Percentiles rank a stretch among this genome's conserved stretches.
phyloP scores from a whole-genome alignment of 2,888 invertebrate genomes.

The Himalopsyche kuldschensis region DNA sequence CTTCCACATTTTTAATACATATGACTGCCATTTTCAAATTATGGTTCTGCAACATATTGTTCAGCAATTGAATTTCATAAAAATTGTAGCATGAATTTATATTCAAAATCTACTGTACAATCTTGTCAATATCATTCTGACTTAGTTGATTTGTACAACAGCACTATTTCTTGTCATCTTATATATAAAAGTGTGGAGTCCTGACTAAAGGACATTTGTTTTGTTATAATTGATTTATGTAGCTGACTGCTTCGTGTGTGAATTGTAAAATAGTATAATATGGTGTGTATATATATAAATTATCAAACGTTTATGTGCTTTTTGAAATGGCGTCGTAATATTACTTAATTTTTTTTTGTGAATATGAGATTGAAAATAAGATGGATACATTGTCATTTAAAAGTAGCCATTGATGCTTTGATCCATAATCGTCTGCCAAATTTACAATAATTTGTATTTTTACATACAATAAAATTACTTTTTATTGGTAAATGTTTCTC shows the following conservation, averaged over 20 bases:
- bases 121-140: too few species aligned
- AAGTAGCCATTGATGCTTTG: not conserved
- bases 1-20: too few species aligned
- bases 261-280: not conserved
- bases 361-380: not conserved
- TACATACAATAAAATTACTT: not conserved
- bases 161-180: too few species aligned
- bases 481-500: not conserved
- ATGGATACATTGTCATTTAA: not conserved
- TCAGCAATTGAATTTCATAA: too few species aligned
- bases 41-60: too few species aligned
- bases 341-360: not conserved
- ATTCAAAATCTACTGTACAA: too few species aligned
- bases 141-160: too few species aligned
- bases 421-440: not conserved
- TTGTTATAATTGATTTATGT: not conserved
- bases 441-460: not conserved
- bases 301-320: not conserved
- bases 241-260: not conserved
- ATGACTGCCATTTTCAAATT: too few species aligned
- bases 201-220: too few species aligned
- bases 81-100: too few species aligned
- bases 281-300: not conserved
- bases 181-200: too few species aligned
- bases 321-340: not conserved